Base-by-base conservation (phyloP, 1,140 invertebrate species). In the Drosophila nannoptera region DNA sequence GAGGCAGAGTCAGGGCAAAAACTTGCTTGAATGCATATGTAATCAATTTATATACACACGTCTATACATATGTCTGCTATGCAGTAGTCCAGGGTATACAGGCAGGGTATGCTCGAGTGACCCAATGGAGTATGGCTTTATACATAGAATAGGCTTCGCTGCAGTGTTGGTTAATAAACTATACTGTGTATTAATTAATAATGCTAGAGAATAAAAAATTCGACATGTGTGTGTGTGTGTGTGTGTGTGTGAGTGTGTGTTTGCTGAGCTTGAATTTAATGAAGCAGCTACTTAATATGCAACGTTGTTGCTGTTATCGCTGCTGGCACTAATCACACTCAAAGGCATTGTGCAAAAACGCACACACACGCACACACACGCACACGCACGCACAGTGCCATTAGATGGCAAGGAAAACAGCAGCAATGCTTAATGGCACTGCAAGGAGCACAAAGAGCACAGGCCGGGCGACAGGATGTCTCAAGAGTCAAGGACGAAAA, bases 311-410 rank as follows among this genome's bases (percentile, higher is more conserved):
- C 8, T 54, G 8, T 49, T 31, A 16, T 32, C 40, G 35, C 12
- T 48, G 14, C n/a, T 36, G 5, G 31, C 31, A 7, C 4, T 78
- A 72, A 75, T 75, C 72, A 78, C 68, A 72, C 76, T 80, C 77
- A 75, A 61, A 72, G 77, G 72, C 72, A 75, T 65, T 68, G 66
- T 56, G 70, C 61, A 77, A 2, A 42, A 31, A 70, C 76, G 73
- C 65, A n/a, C n/a, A n/a, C n/a, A n/a, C n/a, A n/a, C n/a, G n/a
- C n/a, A n/a, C n/a, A n/a, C n/a, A n/a, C n/a, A n/a, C n/a, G n/a
- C n/a, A n/a, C n/a, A n/a, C n/a, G n/a, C n/a, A n/a, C n/a, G n/a
- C n/a, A n/a, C n/a, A n/a, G n/a, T n/a, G 22, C 22, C 22, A 72
- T 72, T 72, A 14, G 31, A 43, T 45, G n/a, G 16, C 5, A 29